A percentile compares a stretch with the other conserved stretches of the same genome.
Conservation (phyloP, 2,113 vertebrate genomes). For the Holacanthus passer region DNA sequence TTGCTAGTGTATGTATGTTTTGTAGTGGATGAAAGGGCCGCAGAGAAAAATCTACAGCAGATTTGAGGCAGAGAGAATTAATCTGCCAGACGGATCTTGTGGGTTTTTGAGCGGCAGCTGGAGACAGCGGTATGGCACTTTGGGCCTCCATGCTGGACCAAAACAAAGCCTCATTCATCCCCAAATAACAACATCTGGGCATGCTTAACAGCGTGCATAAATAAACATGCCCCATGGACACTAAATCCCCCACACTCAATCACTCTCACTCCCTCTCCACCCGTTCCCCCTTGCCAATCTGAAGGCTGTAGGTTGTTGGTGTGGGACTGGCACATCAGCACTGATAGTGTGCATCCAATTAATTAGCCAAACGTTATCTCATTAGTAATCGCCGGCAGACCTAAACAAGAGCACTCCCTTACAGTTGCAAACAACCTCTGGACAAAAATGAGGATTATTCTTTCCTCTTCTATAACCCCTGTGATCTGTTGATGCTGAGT, state of each 20-base stretch:
- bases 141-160: constrained; percentile 69
- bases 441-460: constrained; percentile 60
- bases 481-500: constrained; percentile 70
- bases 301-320: constrained; percentile 67
- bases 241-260: constrained; percentile 68
- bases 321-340: constrained; percentile 63
- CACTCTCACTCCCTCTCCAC: constrained; percentile 57
- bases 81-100: constrained; percentile 58
- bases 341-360: constrained; percentile 72
- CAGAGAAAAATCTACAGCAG: constrained; percentile 39
- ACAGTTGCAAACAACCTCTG: constrained; percentile 67
- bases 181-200: constrained; percentile 82
- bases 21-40: constrained; percentile 48
- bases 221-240: constrained; percentile 80
- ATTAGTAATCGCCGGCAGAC: constrained; percentile 69
- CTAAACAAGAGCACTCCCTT: constrained; percentile 72
- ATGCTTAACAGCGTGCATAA: constrained; percentile 78
- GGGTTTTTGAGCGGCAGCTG: constrained; percentile 66
- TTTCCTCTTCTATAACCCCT: constrained; percentile 66
- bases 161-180: constrained; percentile 78
- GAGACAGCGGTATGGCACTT: constrained; percentile 54
- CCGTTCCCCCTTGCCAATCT: constrained; percentile 58
- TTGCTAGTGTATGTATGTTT: constrained; percentile 18
- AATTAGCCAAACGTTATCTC: constrained; percentile 68
- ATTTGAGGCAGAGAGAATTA: constrained; percentile 40